Base-by-base conservation (phyloP, 2,797 vertebrate genomes). In the Notamacropus eugenii region DNA sequence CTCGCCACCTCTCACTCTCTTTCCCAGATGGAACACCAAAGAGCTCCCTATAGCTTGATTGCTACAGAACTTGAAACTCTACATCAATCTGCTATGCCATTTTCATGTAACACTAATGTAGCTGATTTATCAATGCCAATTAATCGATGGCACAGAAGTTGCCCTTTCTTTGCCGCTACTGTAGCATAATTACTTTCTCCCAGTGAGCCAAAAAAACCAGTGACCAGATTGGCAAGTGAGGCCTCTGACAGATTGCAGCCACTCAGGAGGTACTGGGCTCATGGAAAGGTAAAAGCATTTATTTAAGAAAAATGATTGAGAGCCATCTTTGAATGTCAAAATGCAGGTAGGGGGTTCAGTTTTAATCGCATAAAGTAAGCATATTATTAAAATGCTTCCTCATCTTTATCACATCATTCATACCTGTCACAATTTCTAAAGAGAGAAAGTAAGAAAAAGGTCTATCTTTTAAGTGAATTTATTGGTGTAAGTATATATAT, bases 71-170 rank as follows among this genome's bases (percentile, higher is more conserved):
- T 12, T 1, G 1, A 94, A 40, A 87, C 90, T 97, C 59, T 57
- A 96, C 97, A 94, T 97, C 98, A 98, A 97, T 92, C 98, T 98
- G 97, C 97, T 98, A 97, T 55, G 59, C 93, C 97, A 97, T 96
- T 98, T 93, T 96, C 97, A 97, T 92, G 96, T 97, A 96, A 93
- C 90, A 96, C 97, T 93, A 92, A 92, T 94, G 96, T 94, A 96
- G 93, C 93, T 98, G 98, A 98, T 98, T 98, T 97, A 96, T 98
- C 99, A 98, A 96, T 98, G 98, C 98, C 98, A 97, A 96, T 3
- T 94, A 97, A 97, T 93, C 97, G 54, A 96, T 98, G 97, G 95
- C 92, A 98, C 96, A 97, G 96, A 27, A 94, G 62, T 8, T 12
- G 27, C 96, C 97, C 96, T 98, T 97, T 95, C 91, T 95, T 95